A percentile compares a stretch with the other conserved stretches of the same genome.
These are phyloP conservation scores for Ceratosolen solmsi DNA, from an alignment of 1,140 invertebrate genomes.

Conservation along the genomic window DNA sequence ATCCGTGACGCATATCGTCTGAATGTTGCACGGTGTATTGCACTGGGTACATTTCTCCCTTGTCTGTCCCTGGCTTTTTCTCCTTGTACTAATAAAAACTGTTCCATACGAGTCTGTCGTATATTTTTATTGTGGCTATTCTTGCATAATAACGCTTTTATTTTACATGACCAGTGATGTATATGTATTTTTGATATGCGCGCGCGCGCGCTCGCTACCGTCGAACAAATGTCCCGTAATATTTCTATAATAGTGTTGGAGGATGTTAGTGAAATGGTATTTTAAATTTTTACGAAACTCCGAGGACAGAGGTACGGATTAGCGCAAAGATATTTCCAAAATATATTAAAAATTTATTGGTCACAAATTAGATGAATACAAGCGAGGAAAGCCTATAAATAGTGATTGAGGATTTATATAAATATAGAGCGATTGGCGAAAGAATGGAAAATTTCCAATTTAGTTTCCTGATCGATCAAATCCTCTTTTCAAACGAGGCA, in stretches of 20 bases:
- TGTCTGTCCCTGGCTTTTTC: not conserved
- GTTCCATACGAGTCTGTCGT: not conserved
- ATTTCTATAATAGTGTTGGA: not conserved
- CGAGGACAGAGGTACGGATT: not conserved
- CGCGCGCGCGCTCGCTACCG: not conserved
- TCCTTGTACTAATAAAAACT: conserved; percentile 11
- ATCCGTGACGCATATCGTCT: conserved; percentile 16
- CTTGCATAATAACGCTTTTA: conserved; percentile 43
- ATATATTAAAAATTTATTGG: not conserved
- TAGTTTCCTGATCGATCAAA: too few relatives aligned
- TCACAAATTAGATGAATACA: too few relatives aligned
- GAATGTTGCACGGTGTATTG: conserved; percentile 12
- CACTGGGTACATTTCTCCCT: conserved; percentile 25
- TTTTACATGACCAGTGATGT: not conserved
- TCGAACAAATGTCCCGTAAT: not conserved
- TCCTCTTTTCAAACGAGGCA: too few relatives aligned
- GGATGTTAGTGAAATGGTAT: not conserved
- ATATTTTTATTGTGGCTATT: conserved; percentile 12
- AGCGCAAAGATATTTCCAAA: not conserved
- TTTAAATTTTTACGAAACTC: not conserved
- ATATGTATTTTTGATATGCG: not conserved
- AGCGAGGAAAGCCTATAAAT: too few relatives aligned
- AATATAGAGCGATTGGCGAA: too few relatives aligned
- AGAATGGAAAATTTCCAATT: too few relatives aligned
- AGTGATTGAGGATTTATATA: too few relatives aligned